A percentile compares a stretch with the other conserved stretches of the same genome.
Evolutionary conservation across 1,140 invertebrate species (phyloP).

Genomic region (Harlomillsia oculata): DNA sequence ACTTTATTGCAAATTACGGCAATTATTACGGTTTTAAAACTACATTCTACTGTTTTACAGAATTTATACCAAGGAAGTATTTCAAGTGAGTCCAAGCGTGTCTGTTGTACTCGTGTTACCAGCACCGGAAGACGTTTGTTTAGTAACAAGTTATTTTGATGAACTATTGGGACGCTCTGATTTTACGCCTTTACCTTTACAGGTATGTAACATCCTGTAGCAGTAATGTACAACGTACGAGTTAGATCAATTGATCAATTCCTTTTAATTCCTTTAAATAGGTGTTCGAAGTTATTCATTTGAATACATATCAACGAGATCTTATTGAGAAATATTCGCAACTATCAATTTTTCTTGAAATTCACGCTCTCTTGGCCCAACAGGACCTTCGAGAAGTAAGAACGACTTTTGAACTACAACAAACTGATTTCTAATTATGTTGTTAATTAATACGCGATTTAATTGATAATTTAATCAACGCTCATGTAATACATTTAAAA

Average conservation of each 20-base stretch:
- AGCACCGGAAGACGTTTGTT: constrained; percentile 77
- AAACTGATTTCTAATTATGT: constrained; percentile 5
- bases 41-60: constrained; percentile 39
- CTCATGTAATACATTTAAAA: background rate
- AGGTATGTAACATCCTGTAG: constrained; percentile 40
- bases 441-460: constrained; percentile 44
- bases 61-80: constrained; percentile 81
- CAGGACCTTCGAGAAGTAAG: constrained; percentile 73
- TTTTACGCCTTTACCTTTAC: constrained; percentile 72
- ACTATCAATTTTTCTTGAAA: constrained; percentile 80
- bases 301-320: constrained; percentile 78
- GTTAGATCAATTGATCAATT: too few species aligned
- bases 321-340: constrained; percentile 81
- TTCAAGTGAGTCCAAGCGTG: constrained; percentile 77
- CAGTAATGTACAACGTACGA: background rate
- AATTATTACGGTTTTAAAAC: background rate
- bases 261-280: background rate
- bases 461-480: background rate
- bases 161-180: constrained; percentile 63
- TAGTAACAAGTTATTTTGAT: constrained; percentile 70
- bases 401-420: background rate
- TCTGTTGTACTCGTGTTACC: constrained; percentile 83
- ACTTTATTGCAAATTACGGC: background rate
- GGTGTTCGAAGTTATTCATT: constrained; percentile 83
- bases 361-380: constrained; percentile 81